phyloP scores from a whole-genome alignment of 1,140 invertebrate species.

The Dendrolimus kikuchii region DNA sequence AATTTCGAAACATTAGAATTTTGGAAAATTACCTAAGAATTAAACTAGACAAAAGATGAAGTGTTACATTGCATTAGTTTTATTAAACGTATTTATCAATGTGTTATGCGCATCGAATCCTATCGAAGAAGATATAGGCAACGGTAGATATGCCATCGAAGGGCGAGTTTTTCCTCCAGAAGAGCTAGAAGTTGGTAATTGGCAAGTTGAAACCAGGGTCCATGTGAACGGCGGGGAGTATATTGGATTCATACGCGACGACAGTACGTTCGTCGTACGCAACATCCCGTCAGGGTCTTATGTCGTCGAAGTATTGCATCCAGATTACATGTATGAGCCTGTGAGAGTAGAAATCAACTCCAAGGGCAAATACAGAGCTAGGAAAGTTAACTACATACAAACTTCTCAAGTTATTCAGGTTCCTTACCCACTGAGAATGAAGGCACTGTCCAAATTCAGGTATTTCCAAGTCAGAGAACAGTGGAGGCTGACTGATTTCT shows the following conservation, averaged over 20 bases:
- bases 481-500: slow-evolving; percentile 93
- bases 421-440: slow-evolving; percentile 92
- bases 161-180: slow-evolving; percentile 86
- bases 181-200: slow-evolving; percentile 73
- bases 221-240: slow-evolving; percentile 91
- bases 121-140: slow-evolving; percentile 73
- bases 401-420: slow-evolving; percentile 90
- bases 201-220: slow-evolving; percentile 85
- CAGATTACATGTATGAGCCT: slow-evolving; percentile 93
- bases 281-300: slow-evolving; percentile 96
- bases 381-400: slow-evolving; percentile 96
- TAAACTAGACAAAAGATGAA: slow-evolving; percentile 6
- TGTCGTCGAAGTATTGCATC: slow-evolving; percentile 93
- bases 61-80: slow-evolving; percentile 1
- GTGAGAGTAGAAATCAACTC: slow-evolving; percentile 95
- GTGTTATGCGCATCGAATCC: slow-evolving; percentile 27
- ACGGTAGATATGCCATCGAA: slow-evolving; percentile 81
- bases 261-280: slow-evolving; percentile 93
- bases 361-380: slow-evolving; percentile 95
- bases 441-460: slow-evolving; percentile 83
- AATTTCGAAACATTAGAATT: no score
- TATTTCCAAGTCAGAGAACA: slow-evolving; percentile 97
- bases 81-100: slow-evolving; percentile 10
- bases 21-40: background rate
- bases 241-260: slow-evolving; percentile 90